Evolutionary conservation across 2,113 vertebrate genomes (phyloP).

Genomic region (Pithys albifrons): DNA sequence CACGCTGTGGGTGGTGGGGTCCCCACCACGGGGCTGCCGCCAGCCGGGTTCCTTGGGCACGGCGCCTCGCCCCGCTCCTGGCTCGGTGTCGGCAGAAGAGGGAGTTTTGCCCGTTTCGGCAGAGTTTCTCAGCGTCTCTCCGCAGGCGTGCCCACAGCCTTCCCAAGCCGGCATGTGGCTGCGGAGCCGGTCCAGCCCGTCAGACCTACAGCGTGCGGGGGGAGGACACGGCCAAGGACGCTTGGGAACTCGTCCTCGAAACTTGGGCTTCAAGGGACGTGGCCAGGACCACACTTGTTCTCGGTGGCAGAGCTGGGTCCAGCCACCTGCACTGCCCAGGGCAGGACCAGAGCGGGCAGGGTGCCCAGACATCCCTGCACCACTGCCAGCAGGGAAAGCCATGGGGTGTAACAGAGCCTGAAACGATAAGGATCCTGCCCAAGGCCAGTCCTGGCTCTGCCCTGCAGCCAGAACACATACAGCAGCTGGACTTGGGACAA

Average conservation of each 20-base stretch:
- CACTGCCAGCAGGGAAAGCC: background rate
- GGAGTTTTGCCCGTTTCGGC: conserved; percentile 41
- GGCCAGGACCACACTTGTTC: background rate
- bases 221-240: background rate
- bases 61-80: background rate
- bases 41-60: background rate
- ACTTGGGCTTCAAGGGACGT: background rate
- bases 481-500: background rate
- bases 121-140: background rate
- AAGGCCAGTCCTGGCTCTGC: background rate
- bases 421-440: background rate
- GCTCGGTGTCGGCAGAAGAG: background rate
- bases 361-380: background rate
- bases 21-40: accelerated
- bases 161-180: background rate
- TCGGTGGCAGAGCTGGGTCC: background rate
- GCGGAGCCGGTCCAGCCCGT: conserved; percentile 50
- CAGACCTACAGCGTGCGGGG: background rate
- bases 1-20: background rate
- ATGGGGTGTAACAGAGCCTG: background rate
- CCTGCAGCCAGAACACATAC: background rate
- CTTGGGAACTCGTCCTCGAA: background rate
- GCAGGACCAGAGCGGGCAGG: background rate
- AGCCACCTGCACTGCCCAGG: accelerated
- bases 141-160: background rate